phyloP scores from a whole-genome alignment of 1,140 invertebrate genomes.

The Magallana angulata region DNA sequence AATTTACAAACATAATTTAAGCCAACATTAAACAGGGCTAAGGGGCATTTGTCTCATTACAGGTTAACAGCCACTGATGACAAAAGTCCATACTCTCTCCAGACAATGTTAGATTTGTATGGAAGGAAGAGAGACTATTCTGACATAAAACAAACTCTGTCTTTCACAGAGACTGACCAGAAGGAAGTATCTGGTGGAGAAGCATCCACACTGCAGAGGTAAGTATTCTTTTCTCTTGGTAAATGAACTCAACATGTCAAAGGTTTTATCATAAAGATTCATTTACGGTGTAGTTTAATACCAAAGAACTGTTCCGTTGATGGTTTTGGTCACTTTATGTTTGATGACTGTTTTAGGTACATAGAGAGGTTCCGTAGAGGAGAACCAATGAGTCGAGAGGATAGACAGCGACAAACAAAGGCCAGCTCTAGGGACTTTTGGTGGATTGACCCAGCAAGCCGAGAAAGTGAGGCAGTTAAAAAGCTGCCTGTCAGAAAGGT shows the following conservation, averaged over 20 bases:
- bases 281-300: too few species aligned
- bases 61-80: slow-evolving; percentile 26
- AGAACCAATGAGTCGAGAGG: slow-evolving; percentile 70
- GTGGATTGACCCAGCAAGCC: slow-evolving; percentile 62
- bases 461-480: slow-evolving; percentile 12
- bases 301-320: too few species aligned
- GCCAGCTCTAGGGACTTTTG: slow-evolving; percentile 67
- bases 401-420: slow-evolving; percentile 57
- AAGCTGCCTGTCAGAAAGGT: not conserved
- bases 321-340: too few species aligned
- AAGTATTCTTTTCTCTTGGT: too few species aligned
- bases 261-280: too few species aligned
- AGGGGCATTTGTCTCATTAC: not conserved
- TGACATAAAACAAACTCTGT: slow-evolving; percentile 46
- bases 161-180: slow-evolving; percentile 43
- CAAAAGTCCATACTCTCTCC: not conserved
- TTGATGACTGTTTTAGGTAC: slow-evolving; percentile 59
- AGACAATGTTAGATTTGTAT: slow-evolving; percentile 20
- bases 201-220: slow-evolving; percentile 32
- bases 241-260: too few species aligned
- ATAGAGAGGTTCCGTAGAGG: slow-evolving; percentile 70
- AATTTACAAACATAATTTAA: too few species aligned
- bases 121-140: slow-evolving; percentile 14
- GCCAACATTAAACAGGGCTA: too few species aligned
- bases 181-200: not conserved